These are phyloP conservation scores for Agrypnia vestita DNA, from an alignment of 1,140 invertebrate genomes.

Conservation along the genomic window DNA sequence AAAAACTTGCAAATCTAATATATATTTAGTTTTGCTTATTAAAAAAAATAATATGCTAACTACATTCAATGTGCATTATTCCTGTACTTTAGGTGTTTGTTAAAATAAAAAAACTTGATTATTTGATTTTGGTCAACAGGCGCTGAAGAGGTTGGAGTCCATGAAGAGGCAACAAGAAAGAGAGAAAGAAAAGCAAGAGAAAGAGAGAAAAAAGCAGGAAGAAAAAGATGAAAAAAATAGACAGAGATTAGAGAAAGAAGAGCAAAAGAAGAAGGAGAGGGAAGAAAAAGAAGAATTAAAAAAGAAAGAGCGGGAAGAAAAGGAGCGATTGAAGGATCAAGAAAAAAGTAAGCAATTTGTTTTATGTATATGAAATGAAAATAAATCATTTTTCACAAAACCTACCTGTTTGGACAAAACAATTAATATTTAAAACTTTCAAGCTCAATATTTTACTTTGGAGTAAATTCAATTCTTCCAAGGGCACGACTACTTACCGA, in stretches of 20 bases:
- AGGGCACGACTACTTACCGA: too few relatives aligned
- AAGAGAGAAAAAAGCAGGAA: conserved; percentile 68
- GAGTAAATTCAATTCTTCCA: too few relatives aligned
- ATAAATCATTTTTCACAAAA: not conserved
- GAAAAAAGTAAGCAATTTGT: conserved; percentile 66
- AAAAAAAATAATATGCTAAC: too few relatives aligned
- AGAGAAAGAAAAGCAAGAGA: conserved; percentile 73
- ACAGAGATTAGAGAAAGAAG: conserved; percentile 68
- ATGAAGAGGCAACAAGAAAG: conserved; percentile 68
- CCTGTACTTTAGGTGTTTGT: too few relatives aligned
- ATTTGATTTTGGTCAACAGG: conserved; percentile 60
- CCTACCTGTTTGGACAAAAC: too few relatives aligned
- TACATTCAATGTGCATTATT: too few relatives aligned
- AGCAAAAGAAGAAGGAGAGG: conserved; percentile 64
- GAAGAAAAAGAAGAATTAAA: conserved; percentile 70
- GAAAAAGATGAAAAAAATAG: conserved; percentile 69
- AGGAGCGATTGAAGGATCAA: conserved; percentile 70
- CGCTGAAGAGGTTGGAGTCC: conserved; percentile 72
- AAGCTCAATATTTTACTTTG: too few relatives aligned
- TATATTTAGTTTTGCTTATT: too few relatives aligned
- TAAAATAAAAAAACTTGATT: too few relatives aligned
- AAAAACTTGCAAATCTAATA: too few relatives aligned
- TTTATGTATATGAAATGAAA: too few relatives aligned
- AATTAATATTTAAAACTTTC: too few relatives aligned
- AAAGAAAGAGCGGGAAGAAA: conserved; percentile 73